Evolutionary conservation across 2,113 vertebrate genomes (phyloP), one percentile per base, ranked within the genome.

Genomic region (Gnathonemus longibarbis): DNA sequence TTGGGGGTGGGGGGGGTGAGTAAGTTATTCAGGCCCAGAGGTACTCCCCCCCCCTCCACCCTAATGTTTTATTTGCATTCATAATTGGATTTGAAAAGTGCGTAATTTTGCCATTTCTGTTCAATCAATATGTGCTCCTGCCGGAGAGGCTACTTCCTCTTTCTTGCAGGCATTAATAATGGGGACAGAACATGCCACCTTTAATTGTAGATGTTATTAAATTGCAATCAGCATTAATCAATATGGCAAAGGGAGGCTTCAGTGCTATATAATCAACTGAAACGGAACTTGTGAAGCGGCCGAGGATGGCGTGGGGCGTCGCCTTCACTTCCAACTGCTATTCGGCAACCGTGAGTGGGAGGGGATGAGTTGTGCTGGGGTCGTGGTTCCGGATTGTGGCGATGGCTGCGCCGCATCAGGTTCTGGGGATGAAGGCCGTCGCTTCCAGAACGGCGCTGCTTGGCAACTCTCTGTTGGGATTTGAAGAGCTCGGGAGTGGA

Each of bases 61-160:
- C 53, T 90, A 87, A 89, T 90, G 90, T 84, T 92, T 91, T 87
- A 52, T 91, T 90, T 91, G 74, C 92, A 90, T 92, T 90, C 52
- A 56, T 93, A 92, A 94, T 95, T 94, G 80, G 48, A 93, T 94
- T 94, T 91, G 90, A 94, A 91, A 88, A 91, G 91, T 19, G 27
- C 90, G 91, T 92, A 94, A 94, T 93, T 95, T 86, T 91, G 92
- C 94, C 93, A 93, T 91, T 91, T 92, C 89, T 90, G 91, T 91
- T 83, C 31, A 87, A 91, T 91, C 90, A 88, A 91, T 93, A 91
- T 87, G 88, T 42, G 39, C 62, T 77, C 84, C 92, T 91, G 92
- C 91, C 90, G 89, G 90, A 92, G 92, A 91, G 90, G 56, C 58
- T 80, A 83, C 88, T 91, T 85, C 88, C 91, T 90, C 92, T 92